Evolutionary conservation across 2,888 invertebrate genomes (phyloP), one percentile per base, ranked within the genome.

Genomic region (Euclidia mi): DNA sequence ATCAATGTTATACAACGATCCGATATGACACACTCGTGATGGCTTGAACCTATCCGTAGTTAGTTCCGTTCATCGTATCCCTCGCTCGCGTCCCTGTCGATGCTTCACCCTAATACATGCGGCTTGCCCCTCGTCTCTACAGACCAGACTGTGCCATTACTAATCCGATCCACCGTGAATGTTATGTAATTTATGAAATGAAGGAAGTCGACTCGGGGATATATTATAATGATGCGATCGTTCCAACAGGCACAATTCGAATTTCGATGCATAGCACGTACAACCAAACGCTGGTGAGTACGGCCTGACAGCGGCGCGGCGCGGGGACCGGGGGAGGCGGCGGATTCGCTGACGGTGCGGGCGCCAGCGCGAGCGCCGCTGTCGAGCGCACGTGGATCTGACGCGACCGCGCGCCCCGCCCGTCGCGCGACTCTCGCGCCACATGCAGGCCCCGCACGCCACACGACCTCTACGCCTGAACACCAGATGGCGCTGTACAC

Each of bases 191-290:
- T 11, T 18, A 25, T 48, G 56, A 41, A 29, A 28, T 7, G 10
- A n/a, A 17, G 9, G 7, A 0, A 20, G 7, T 15, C 9, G n/a
- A 10, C 4, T 15, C 9, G n/a, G 10, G 4, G 28, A 15, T 0
- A 2, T 18, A 7, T 9, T 18, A 11, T 43, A 14, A 52, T 42
- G 4, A 1, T 3, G 1, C 1, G 2, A 38, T 0, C 6, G 51
- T 69, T 79, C 66, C 67, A 4, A 31, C 84, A 94, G 94, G 94
- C 83, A 94, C 94, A 28, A 92, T 94, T 56, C 88, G 93, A 63
- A 91, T 94, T 61, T 94, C 94, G 65, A 88, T 93, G 89, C 89
- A 94, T 81, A 94, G 94, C 92, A 92, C 91, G 43, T 92, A 91
- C 85, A 93, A 94, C 80, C 93, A 92, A 69, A 91, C 92, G 53